Base-by-base conservation (phyloP, 2,797 vertebrate species). In the Chaunax sp. region DNA sequence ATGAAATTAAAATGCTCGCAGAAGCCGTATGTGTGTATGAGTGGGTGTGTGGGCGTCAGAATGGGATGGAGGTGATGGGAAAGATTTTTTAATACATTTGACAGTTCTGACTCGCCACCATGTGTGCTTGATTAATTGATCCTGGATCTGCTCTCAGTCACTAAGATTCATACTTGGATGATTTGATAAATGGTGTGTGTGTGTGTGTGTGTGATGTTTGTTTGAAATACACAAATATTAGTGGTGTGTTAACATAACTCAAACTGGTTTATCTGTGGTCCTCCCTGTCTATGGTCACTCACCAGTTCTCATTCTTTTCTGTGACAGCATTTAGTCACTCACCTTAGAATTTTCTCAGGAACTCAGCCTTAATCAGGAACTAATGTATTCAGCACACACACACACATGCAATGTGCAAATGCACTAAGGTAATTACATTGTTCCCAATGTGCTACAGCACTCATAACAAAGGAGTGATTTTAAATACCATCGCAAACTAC, bases 61-160 rank as follows among this genome's bases (percentile, higher is more conserved):
- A n/a, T 18, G 16, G 22, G 14, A 33, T 43, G 16, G 19, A 45
- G 45, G 45, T 63, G 51, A 73, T 28, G 8, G 47, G 19, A 28
- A 19, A 58, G 20, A 64, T 3, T 45, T 52, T 55, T 59, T 52
- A 51, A 81, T 35, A 43, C 20, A 66, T 72, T 10, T 60, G 65
- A 75, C 59, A 58, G 49, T 50, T 69, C 15, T 45, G 64, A 45
- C 40, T 38, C n/a, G n/a, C n/a, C n/a, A n/a, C n/a, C n/a, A n/a
- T n/a, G 40, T 41, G 47, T 28, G 54, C 41, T 70, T 76, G 59
- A 83, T 69, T 58, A 70, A 80, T 30, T 54, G 55, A 26, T 50
- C 38, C 30, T 28, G 66, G 53, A 57, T 63, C 51, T 40, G 66
- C 60, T 22, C 50, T 68, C 67, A 20, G 38, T 56, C 67, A 62